Percentiles rank a stretch among this genome's conserved stretches.
phyloP scores from a whole-genome alignment of 2,888 invertebrate species.

The Tipula helvola region DNA sequence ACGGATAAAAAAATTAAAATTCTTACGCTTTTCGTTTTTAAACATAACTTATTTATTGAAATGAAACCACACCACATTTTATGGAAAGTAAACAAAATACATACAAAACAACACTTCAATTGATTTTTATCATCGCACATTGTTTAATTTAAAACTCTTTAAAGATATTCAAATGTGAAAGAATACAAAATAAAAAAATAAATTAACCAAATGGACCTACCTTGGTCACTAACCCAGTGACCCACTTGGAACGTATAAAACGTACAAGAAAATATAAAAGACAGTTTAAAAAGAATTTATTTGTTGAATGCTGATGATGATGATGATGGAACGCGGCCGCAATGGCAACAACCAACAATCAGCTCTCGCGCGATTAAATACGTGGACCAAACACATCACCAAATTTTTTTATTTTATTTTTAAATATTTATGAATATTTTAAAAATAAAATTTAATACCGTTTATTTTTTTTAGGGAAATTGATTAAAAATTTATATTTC shows the following conservation, averaged over 20 bases:
- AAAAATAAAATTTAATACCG: background rate
- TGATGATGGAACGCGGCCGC: too few species aligned
- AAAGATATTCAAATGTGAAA: background rate
- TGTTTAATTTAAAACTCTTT: background rate
- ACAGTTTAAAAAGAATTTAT: background rate
- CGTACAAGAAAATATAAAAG: background rate
- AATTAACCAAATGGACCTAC: slow-evolving; percentile 10
- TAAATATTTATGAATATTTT: background rate
- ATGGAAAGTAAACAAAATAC: background rate
- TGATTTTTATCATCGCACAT: background rate
- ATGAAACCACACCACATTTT: background rate
- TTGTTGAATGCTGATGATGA: background rate
- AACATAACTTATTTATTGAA: background rate
- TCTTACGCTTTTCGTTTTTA: background rate
- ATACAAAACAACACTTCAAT: background rate
- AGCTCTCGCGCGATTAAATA: background rate
- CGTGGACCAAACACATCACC: background rate
- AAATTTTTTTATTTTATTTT: background rate
- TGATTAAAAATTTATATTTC: background rate
- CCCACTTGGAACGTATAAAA: slow-evolving; percentile 12
- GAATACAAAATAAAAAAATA: background rate
- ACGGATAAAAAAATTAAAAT: background rate
- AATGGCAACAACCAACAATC: background rate
- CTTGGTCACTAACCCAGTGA: slow-evolving; percentile 18
- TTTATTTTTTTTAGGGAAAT: background rate